Evolutionary conservation across 2,888 invertebrate genomes (phyloP).

Genomic region (Caenorhabditis japonica): DNA sequence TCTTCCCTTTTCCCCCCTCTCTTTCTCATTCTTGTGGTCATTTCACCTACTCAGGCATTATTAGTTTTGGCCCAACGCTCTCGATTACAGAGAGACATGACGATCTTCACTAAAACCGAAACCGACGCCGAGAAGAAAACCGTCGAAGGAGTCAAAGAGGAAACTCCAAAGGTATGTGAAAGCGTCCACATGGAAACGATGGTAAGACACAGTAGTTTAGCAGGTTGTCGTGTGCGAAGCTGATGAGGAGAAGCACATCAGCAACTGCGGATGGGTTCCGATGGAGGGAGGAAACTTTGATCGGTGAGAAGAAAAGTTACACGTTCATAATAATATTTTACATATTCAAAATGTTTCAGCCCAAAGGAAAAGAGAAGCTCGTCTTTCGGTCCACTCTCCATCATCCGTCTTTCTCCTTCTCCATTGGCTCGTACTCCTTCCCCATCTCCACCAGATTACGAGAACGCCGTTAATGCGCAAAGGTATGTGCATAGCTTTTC

Average conservation of each 20-base stretch:
- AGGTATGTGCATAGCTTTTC: constrained; percentile 19
- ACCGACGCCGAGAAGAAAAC: constrained; percentile 58
- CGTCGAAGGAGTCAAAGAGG: constrained; percentile 48
- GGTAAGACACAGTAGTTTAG: constrained; percentile 21
- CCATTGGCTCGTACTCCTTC: constrained; percentile 66
- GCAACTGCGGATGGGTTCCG: constrained; percentile 64
- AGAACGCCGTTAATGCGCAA: constrained; percentile 56
- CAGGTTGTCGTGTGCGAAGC: constrained; percentile 62
- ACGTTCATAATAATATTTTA: not conserved
- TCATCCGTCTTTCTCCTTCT: constrained; percentile 68
- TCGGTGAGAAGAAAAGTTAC: constrained; percentile 28
- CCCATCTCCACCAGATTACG: constrained; percentile 65
- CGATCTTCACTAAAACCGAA: constrained; percentile 67
- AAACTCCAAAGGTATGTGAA: constrained; percentile 48
- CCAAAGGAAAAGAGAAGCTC: constrained; percentile 67
- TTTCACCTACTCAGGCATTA: constrained; percentile 2
- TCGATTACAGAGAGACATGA: constrained; percentile 50
- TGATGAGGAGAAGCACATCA: constrained; percentile 59
- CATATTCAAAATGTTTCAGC: constrained; percentile 39
- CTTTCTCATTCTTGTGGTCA: constrained; percentile 13
- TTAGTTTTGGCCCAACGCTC: constrained; percentile 10
- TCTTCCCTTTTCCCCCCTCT: not conserved
- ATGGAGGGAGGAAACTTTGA: constrained; percentile 67
- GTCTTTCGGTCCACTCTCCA: constrained; percentile 68
- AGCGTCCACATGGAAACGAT: not conserved